Conservation (phyloP, 2,113 vertebrate genomes). For the Sterna hirundo region DNA sequence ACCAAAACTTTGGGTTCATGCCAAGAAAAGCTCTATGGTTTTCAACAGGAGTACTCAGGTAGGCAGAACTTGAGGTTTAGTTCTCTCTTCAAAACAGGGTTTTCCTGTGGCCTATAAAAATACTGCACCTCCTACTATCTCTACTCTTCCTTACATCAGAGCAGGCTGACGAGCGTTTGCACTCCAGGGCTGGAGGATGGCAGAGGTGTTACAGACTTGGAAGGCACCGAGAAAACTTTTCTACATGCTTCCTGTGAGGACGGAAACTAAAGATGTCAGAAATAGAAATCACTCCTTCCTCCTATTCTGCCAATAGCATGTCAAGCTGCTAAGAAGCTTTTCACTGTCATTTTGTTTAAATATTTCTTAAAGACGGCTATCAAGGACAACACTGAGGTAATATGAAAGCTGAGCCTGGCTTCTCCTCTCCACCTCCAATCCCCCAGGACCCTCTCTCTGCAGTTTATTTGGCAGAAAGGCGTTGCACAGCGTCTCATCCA, state of each 20-base stretch:
- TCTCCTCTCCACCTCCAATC: not conserved
- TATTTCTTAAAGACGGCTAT: slow-evolving; percentile 30
- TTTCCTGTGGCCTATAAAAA: not conserved
- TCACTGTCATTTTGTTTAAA: not conserved
- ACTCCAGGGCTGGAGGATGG: not conserved
- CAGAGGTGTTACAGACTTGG: not conserved
- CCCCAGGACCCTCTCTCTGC: not conserved
- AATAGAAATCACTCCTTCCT: not conserved
- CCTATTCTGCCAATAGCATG: not conserved
- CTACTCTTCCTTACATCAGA: not conserved
- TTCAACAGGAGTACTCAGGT: not conserved
- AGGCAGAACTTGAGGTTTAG: not conserved
- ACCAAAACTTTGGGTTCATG: not conserved
- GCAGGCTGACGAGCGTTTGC: not conserved
- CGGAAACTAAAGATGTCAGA: not conserved
- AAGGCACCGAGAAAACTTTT: not conserved
- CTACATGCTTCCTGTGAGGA: not conserved
- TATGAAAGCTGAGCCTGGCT: not conserved
- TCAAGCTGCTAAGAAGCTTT: not conserved
- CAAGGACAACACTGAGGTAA: slow-evolving; percentile 18
- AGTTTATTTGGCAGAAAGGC: slow-evolving; percentile 23
- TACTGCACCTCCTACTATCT: not conserved
- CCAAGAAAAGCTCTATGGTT: not conserved
- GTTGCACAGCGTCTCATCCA: not conserved
- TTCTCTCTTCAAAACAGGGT: not conserved